Evolutionary conservation across 1,140 invertebrate species (phyloP), one percentile per base, ranked within the genome.

Genomic region (Calosoma granatense): DNA sequence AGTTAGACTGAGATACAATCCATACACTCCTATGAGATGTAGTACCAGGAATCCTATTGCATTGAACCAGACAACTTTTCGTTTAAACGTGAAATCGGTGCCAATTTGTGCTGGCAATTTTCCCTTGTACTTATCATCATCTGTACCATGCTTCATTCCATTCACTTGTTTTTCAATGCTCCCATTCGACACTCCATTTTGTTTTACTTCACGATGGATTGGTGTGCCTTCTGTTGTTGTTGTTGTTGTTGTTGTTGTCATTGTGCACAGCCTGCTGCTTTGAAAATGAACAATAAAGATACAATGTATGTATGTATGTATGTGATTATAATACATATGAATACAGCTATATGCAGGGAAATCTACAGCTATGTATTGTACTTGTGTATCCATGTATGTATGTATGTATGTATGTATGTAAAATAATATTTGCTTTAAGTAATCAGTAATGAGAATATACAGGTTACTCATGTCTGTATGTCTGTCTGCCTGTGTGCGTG

Each of bases 1-100:
- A n/a, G n/a, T 53, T n/a, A 53, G 23, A 14, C 51, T 4, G n/a
- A 55, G 19, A 54, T 52, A 61, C 0, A 70, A 21, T 47, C 76
- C 76, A 67, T 73, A 74, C 6, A 76, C 3, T 11, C 63, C 72
- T n/a, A 70, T 57, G 1, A 71, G 17, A 60, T 78, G 76, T 19
- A 79, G 56, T 21, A 77, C 60, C 17, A 74, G 57, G 63, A 78
- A 78, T 56, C 73, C 75, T 23, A 79, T 73, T 1, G 67, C 70
- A 63, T 78, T 78, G 59, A 63, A 72, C 78, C 76, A 78, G 1
- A 78, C 76, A 12, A 77, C 67, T 64, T 74, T 53, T 59, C 75
- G 70, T 66, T 74, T 77, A 55, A 74, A 79, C 0, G 56, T 65
- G 55, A 68, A 73, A 69, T 79, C 76, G 0, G 77, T 79, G 47